These are phyloP conservation scores for Triplophysa tibetana DNA, from an alignment of 2,113 vertebrate species.

Conservation along the genomic window DNA sequence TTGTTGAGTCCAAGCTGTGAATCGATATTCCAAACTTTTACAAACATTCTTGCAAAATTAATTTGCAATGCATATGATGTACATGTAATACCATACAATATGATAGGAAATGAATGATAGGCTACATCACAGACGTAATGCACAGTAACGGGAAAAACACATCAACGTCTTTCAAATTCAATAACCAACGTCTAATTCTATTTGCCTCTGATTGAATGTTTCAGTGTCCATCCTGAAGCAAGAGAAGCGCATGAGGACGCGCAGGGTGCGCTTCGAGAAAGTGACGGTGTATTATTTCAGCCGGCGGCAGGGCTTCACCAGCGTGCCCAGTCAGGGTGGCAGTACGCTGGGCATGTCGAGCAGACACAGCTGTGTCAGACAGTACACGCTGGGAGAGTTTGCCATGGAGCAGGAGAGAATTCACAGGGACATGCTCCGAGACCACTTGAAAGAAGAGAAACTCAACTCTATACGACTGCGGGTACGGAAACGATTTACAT, in stretches of 20 bases:
- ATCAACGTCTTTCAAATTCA: not conserved
- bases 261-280: slow-evolving; percentile 96
- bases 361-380: slow-evolving; percentile 90
- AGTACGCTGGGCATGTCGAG: slow-evolving; percentile 97
- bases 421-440: slow-evolving; percentile 92
- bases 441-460: slow-evolving; percentile 95
- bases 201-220: slow-evolving; percentile 29
- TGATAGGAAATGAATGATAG: too few relatives aligned
- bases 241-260: slow-evolving; percentile 90
- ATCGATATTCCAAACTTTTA: too few relatives aligned
- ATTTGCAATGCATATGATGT: too few relatives aligned
- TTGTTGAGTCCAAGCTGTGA: too few relatives aligned
- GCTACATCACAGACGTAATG: not conserved
- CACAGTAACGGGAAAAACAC: not conserved
- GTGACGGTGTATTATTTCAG: slow-evolving; percentile 98
- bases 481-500: slow-evolving; percentile 64
- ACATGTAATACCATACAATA: too few relatives aligned
- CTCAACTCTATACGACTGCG: slow-evolving; percentile 93
- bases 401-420: slow-evolving; percentile 92
- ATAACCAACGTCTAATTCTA: not conserved
- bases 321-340: slow-evolving; percentile 96
- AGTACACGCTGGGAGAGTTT: slow-evolving; percentile 94
- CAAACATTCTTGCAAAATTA: too few relatives aligned
- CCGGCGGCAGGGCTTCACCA: slow-evolving; percentile 95
- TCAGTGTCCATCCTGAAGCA: slow-evolving; percentile 92